phyloP scores from a whole-genome alignment of 2,113 vertebrate genomes.

The Aptenodytes patagonicus region DNA sequence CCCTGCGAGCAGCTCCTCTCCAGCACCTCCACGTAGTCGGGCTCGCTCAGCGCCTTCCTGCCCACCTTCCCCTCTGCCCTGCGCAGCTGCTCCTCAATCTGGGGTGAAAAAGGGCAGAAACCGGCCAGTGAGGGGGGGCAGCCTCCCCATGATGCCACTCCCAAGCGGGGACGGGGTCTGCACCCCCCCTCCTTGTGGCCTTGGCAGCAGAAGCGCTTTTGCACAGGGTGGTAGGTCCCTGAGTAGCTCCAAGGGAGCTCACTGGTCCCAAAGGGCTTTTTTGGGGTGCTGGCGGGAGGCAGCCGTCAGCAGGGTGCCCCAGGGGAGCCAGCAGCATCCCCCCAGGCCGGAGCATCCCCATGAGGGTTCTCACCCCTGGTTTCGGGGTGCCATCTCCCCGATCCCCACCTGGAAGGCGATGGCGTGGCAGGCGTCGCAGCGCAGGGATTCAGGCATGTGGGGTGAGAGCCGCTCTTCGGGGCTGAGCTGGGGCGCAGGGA shows the following conservation, averaged over 20 bases:
- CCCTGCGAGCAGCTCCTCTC: constrained; percentile 20
- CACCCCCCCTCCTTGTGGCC: fast-evolving
- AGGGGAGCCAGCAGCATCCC: not conserved
- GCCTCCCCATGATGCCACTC: fast-evolving
- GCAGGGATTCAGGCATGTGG: constrained; percentile 70
- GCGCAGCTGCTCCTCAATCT: constrained; percentile 38
- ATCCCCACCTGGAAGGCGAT: constrained; percentile 69
- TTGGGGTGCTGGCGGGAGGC: fast-evolving
- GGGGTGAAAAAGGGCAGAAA: not conserved
- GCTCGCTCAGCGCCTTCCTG: constrained; percentile 15
- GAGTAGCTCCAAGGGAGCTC: not conserved
- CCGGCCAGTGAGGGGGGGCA: fast-evolving
- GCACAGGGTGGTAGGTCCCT: fast-evolving
- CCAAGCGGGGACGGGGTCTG: fast-evolving
- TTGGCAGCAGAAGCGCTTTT: fast-evolving
- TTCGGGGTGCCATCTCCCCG: fast-evolving
- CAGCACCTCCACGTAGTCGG: constrained; percentile 20
- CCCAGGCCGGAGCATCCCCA: not conserved
- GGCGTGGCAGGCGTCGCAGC: constrained; percentile 66
- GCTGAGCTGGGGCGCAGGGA: constrained; percentile 40
- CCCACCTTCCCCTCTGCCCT: constrained; percentile 4
- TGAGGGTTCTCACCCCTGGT: fast-evolving
- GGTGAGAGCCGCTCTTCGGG: constrained; percentile 67
- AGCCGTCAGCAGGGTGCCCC: not conserved
- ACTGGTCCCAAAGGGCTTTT: not conserved